Evolutionary conservation across 2,797 vertebrate genomes (phyloP).

Genomic region (Cheirogaleus major): DNA sequence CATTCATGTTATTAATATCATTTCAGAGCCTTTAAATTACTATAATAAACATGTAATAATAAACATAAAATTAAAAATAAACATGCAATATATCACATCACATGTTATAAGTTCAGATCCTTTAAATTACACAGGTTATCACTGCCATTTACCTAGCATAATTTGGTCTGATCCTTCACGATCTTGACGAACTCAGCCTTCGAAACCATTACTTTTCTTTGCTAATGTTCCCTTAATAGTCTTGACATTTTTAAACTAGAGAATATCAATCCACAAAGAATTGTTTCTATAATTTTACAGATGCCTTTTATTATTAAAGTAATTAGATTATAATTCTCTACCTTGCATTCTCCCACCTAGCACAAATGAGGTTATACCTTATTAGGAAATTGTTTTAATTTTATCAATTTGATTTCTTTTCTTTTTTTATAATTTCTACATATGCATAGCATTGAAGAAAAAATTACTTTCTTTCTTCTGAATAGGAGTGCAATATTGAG

Average conservation of each 20-base stretch:
- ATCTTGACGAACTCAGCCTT: not conserved
- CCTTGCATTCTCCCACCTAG: not conserved
- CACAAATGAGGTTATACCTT: not conserved
- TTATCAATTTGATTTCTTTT: not conserved
- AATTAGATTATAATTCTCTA: not conserved
- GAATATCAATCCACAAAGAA: not conserved
- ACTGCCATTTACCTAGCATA: constrained; percentile 62
- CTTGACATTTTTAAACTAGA: not conserved
- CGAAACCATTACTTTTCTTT: not conserved
- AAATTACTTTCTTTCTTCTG: not conserved
- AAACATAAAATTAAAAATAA: not conserved
- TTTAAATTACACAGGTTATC: constrained; percentile 43
- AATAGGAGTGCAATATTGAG: not conserved
- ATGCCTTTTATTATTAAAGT: not conserved
- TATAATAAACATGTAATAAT: not conserved
- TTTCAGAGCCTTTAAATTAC: not conserved
- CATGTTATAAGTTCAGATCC: not conserved
- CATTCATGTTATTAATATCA: not conserved
- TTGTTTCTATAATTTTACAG: not conserved
- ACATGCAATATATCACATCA: too few species aligned
- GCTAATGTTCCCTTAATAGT: not conserved
- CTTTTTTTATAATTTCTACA: not conserved
- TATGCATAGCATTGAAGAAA: not conserved
- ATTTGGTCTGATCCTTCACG: not conserved
- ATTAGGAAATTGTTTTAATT: not conserved